phyloP scores from a whole-genome alignment of 2,797 vertebrate genomes.

The Hoplostethus mediterraneus region DNA sequence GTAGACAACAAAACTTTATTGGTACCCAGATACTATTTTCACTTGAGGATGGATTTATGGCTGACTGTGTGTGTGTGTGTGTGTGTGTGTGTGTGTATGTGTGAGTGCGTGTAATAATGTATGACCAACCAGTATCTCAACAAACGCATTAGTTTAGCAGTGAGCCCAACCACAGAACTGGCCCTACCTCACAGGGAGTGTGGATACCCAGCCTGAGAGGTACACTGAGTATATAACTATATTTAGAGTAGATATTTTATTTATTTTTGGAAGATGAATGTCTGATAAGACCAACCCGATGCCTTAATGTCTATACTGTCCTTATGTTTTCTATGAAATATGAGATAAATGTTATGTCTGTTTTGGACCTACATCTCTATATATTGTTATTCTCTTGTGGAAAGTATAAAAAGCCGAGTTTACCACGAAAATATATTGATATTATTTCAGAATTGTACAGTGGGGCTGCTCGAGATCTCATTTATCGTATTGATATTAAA shows the following conservation, averaged over 20 bases:
- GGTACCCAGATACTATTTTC: constrained; percentile 68
- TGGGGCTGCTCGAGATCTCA: constrained; percentile 70
- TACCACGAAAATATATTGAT: constrained; percentile 58
- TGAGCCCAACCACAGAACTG: constrained; percentile 41
- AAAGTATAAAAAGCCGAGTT: constrained; percentile 65
- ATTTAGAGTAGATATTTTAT: constrained; percentile 74
- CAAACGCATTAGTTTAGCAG: constrained; percentile 40
- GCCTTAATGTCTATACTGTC: constrained; percentile 84
- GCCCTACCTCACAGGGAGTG: constrained; percentile 67
- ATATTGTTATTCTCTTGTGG: constrained; percentile 72
- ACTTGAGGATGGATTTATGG: constrained; percentile 53
- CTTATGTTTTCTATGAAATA: constrained; percentile 81
- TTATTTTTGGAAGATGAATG: constrained; percentile 84
- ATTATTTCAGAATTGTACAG: constrained; percentile 71
- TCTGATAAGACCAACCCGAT: constrained; percentile 79
- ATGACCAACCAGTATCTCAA: constrained; percentile 43
- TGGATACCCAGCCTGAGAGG: constrained; percentile 56
- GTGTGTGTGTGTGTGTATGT: constrained; percentile 28
- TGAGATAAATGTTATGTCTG: constrained; percentile 73
- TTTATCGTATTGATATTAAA: constrained; percentile 75
- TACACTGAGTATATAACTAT: constrained; percentile 72
- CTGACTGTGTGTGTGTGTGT: constrained; percentile 41
- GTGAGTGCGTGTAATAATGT: constrained; percentile 13
- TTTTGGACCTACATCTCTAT: constrained; percentile 77
- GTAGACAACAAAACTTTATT: constrained; percentile 52